phyloP scores from a whole-genome alignment of 2,888 invertebrate genomes.

The Limnephilus lunatus region DNA sequence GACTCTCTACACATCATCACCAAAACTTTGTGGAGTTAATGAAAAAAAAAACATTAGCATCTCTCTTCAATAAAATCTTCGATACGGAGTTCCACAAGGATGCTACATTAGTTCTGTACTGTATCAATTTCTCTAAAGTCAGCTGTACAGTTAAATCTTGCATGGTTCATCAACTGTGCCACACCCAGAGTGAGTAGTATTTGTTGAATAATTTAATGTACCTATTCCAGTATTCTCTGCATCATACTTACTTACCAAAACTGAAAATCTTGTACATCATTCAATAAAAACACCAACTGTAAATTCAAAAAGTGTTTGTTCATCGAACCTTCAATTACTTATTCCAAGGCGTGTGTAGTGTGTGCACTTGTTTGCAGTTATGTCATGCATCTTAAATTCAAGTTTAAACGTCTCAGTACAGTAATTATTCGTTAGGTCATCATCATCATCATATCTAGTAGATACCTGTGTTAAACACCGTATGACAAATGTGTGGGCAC shows the following conservation, averaged over 20 bases:
- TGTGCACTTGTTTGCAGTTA: neutral
- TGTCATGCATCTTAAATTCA: neutral
- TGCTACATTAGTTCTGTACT: neutral
- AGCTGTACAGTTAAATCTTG: neutral
- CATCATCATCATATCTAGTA: neutral
- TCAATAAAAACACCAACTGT: neutral
- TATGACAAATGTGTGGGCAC: neutral
- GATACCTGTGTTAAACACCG: neutral
- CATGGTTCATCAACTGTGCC: too few relatives aligned
- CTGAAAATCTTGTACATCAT: neutral
- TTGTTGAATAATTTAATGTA: too few relatives aligned
- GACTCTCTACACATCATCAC: too few relatives aligned
- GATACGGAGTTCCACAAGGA: neutral
- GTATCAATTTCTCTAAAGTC: neutral
- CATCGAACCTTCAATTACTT: neutral
- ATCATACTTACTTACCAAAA: neutral
- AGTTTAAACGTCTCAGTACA: neutral
- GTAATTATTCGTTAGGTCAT: neutral
- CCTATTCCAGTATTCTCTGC: neutral
- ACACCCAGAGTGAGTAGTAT: too few relatives aligned
- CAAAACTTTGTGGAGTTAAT: too few relatives aligned
- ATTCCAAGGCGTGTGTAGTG: neutral
- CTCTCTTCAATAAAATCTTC: neutral
- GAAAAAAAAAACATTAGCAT: neutral
- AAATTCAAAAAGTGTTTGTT: neutral